Percentiles rank a stretch among this genome's conserved stretches.
Conservation (phyloP, 2,113 vertebrate genomes). For the Oenanthe oenanthe region DNA sequence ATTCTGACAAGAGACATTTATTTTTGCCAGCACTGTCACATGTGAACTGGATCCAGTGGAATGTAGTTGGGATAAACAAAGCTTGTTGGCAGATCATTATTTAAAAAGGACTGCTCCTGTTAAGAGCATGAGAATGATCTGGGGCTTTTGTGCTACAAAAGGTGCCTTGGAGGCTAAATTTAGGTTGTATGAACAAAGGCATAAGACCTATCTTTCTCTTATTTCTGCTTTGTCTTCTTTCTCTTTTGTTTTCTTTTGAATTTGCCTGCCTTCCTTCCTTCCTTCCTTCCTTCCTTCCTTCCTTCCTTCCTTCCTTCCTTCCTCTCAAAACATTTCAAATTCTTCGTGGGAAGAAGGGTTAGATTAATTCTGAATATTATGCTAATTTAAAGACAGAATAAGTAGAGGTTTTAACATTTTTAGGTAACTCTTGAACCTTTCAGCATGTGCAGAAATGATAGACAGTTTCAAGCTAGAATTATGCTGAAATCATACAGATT, state of each 20-base stretch:
- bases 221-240: neutral
- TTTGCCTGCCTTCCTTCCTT: too few relatives aligned
- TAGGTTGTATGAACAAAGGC: accelerated
- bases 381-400: neutral
- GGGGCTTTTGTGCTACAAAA: neutral
- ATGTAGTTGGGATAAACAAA: neutral
- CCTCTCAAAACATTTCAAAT: neutral
- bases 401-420: neutral
- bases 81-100: neutral
- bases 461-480: neutral
- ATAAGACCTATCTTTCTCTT: accelerated
- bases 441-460: neutral
- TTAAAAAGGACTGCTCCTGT: neutral
- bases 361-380: neutral
- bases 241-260: too few relatives aligned
- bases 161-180: neutral
- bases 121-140: neutral
- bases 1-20: neutral
- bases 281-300: too few relatives aligned
- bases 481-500: neutral
- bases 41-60: neutral
- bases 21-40: neutral
- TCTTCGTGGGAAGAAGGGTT: neutral
- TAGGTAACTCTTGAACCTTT: neutral
- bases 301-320: too few relatives aligned